These are phyloP conservation scores for Pasiphila rectangulata DNA, from an alignment of 2,888 invertebrate species.

Conservation along the genomic window DNA sequence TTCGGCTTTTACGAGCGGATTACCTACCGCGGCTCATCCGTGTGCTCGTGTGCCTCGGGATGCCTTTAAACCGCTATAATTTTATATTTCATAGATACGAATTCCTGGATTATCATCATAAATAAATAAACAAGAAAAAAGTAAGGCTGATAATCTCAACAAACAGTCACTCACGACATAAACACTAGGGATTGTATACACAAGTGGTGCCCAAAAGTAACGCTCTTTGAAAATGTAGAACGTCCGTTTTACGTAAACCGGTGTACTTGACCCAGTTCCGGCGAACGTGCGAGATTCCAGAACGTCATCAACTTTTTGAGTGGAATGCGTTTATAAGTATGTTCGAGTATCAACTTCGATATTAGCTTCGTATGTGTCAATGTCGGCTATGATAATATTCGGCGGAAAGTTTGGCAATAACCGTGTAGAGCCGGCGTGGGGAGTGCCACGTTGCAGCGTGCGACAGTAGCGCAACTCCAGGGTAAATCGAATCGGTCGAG, in stretches of 20 bases:
- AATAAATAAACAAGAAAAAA: too few relatives aligned
- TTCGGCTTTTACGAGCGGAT: conserved; percentile 19
- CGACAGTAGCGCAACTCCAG: neutral
- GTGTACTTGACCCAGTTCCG: conserved; percentile 23
- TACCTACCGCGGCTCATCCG: conserved; percentile 3
- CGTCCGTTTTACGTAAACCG: neutral
- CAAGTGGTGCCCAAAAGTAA: conserved; percentile 3
- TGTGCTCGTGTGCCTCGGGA: neutral
- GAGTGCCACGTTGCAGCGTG: neutral
- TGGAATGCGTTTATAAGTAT: conserved; percentile 16
- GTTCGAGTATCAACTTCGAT: conserved; percentile 23
- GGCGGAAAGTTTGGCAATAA: conserved; percentile 52
- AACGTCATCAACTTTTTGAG: conserved; percentile 7
- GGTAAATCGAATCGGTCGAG: neutral
- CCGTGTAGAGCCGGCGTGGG: conserved; percentile 24
- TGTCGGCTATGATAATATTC: conserved; percentile 46
- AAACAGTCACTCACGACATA: neutral
- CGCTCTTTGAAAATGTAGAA: conserved; percentile 7
- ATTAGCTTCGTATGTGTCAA: conserved; percentile 46
- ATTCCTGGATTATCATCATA: too few relatives aligned
- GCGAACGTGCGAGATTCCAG: conserved; percentile 1
- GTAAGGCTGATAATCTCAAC: too few relatives aligned
- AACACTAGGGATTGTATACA: too few relatives aligned
- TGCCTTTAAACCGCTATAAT: conserved; percentile 2
- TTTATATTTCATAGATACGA: conserved; percentile 3